Conservation (phyloP, 1,140 invertebrate genomes). For the Drosophila obscura region DNA sequence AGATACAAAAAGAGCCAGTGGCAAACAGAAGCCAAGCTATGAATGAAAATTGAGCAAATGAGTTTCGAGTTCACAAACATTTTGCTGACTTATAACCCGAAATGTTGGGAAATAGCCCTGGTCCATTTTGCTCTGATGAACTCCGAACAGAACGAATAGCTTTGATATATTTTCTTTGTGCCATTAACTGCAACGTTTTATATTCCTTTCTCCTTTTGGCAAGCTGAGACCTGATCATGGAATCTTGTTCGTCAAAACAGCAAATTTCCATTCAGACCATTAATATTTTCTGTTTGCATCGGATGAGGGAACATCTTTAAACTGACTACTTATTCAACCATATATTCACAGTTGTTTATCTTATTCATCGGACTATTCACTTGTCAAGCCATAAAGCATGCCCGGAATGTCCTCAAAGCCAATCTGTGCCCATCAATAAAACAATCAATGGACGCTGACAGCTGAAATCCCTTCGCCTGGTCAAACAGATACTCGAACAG, state of each 20-base stretch:
- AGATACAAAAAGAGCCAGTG: conserved; percentile 23
- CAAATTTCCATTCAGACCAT: too few relatives aligned
- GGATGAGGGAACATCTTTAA: conserved; percentile 10
- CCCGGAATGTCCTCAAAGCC: conserved; percentile 23
- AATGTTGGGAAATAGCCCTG: not conserved
- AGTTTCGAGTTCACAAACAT: conserved; percentile 62
- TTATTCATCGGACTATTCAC: conserved; percentile 46
- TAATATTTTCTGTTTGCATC: not conserved
- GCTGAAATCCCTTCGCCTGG: conserved; percentile 60
- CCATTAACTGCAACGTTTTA: too few relatives aligned
- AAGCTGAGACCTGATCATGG: too few relatives aligned
- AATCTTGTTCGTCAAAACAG: too few relatives aligned
- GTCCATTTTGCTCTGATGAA: conserved; percentile 5
- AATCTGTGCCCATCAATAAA: conserved; percentile 68
- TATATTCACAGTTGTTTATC: conserved; percentile 43
- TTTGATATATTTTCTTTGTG: too few relatives aligned
- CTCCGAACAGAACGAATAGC: not conserved
- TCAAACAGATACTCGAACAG: conserved; percentile 33
- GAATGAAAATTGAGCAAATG: conserved; percentile 75
- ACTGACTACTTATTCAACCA: conserved; percentile 43
- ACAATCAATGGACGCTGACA: conserved; percentile 80
- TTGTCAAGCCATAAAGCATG: conserved; percentile 59
- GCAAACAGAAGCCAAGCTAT: conserved; percentile 50
- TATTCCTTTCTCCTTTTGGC: too few relatives aligned
- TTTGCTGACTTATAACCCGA: conserved; percentile 70